A percentile compares a stretch with the other conserved stretches of the same genome.
These are phyloP conservation scores for Operophtera brumata DNA, from an alignment of 2,888 invertebrate genomes.

Conservation along the genomic window DNA sequence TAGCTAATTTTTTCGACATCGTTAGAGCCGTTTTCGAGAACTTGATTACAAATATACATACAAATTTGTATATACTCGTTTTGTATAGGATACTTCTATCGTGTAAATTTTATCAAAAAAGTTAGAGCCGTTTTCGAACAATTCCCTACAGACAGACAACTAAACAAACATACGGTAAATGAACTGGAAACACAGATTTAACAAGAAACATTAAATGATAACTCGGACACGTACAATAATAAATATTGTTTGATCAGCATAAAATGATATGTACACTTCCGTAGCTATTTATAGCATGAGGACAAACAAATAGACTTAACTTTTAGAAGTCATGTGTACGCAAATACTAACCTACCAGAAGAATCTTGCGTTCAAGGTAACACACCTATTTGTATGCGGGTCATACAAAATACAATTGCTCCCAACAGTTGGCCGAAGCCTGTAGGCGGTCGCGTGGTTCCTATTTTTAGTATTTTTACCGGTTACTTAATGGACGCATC, in stretches of 20 bases:
- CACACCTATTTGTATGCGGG: slow-evolving; percentile 28
- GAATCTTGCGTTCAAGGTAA: slow-evolving; percentile 27
- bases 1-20: too few relatives aligned
- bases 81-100: too few relatives aligned
- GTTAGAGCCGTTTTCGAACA: too few relatives aligned
- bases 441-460: slow-evolving; percentile 25
- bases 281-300: slow-evolving; percentile 54
- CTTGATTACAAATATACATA: too few relatives aligned
- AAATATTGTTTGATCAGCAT: slow-evolving; percentile 55
- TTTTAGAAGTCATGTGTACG: slow-evolving; percentile 38
- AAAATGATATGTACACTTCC: slow-evolving; percentile 60
- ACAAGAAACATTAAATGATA: slow-evolving; percentile 22
- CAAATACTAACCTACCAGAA: slow-evolving; percentile 28
- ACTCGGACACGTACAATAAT: slow-evolving; percentile 40
- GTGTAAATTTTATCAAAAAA: too few relatives aligned
- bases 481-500: slow-evolving; percentile 26
- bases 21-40: too few relatives aligned
- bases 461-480: slow-evolving; percentile 34
- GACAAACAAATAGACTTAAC: slow-evolving; percentile 46
- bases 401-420: slow-evolving; percentile 26
- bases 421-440: slow-evolving; percentile 21
- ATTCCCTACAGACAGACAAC: background rate
- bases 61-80: too few relatives aligned
- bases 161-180: background rate
- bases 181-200: slow-evolving; percentile 12